Conservation (phyloP, 1,140 invertebrate genomes). For the Goniozus legneri region DNA sequence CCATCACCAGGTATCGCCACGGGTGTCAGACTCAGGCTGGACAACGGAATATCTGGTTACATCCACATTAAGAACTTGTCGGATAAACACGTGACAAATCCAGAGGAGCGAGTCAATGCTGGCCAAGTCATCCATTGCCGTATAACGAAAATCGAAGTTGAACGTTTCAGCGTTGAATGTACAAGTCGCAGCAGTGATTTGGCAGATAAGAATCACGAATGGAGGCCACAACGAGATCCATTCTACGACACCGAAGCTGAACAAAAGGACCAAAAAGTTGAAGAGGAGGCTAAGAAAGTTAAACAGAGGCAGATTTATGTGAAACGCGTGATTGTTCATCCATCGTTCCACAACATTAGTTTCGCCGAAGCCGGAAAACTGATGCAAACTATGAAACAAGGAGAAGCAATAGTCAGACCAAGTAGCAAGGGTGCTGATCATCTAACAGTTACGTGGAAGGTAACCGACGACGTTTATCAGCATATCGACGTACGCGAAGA, state of each 20-base stretch:
- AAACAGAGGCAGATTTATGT: constrained; percentile 80
- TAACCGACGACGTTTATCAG: constrained; percentile 89
- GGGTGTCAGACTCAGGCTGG: constrained; percentile 84
- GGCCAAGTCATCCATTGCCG: constrained; percentile 89
- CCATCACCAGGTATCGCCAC: constrained; percentile 93
- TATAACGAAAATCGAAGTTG: constrained; percentile 94
- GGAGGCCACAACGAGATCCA: constrained; percentile 84
- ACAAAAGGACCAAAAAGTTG: constrained; percentile 73
- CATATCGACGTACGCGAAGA: constrained; percentile 95
- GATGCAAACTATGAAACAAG: constrained; percentile 89
- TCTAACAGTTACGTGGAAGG: constrained; percentile 98
- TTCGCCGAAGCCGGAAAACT: constrained; percentile 90
- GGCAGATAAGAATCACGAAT: constrained; percentile 84
- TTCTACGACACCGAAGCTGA: constrained; percentile 91
- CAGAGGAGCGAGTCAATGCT: constrained; percentile 82
- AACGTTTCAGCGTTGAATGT: constrained; percentile 90
- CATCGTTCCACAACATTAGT: constrained; percentile 94
- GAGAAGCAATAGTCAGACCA: constrained; percentile 93
- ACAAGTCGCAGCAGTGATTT: constrained; percentile 93
- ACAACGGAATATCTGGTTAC: constrained; percentile 93
- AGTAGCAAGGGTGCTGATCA: constrained; percentile 96
- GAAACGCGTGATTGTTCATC: constrained; percentile 96
- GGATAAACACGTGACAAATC: constrained; percentile 90
- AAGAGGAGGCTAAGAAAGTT: constrained; percentile 77
- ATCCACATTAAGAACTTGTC: constrained; percentile 94